Base-by-base conservation (phyloP, 2,888 invertebrate species). In the Scaptomyza polygonia region DNA sequence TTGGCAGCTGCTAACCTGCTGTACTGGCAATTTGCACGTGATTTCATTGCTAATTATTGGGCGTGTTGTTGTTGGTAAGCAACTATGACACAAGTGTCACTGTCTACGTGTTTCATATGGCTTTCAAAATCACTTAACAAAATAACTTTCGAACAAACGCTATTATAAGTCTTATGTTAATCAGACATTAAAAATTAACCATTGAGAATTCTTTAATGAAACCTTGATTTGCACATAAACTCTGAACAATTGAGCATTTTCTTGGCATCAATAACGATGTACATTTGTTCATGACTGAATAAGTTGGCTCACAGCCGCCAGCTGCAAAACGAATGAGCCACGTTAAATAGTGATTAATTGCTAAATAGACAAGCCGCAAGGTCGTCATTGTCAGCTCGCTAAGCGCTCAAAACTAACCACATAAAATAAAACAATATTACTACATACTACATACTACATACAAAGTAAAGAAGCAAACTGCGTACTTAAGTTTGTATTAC, bases 1-100 rank as follows among this genome's bases (percentile, higher is more conserved):
- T 83, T 83, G 82, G 74, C 82, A 83, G 86, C 76, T 79, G 85
- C 52, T 82, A 53, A 77, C 55, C 16, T 16, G 63, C 59, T 61
- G 49, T 67, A 49, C 53, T 68, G 62, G 59, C 65, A 39, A 77
- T 63, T 79, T 77, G 84, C 79, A 83, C 82, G 82, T 83, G 82
- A 83, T 80, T 72, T 67, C 56, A 58, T 86, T 83, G 86, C 82
- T 79, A 86, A 83, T 83, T 86, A 83, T 80, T 77, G 57, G 12
- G 16, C 40, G n/a, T 12, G 45, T 8, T 21, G 45, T 8, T 21
- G 9, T 29, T 44, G 42, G 29, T 25, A 43, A 58, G n/a, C 25
- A 16, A 36, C 36, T 30, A 61, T 63, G 65, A 27, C 42, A 42
- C 54, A 70, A 61, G 54, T 84, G 78, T 65, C 81, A 78, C 34